Conservation (phyloP, 2,113 vertebrate genomes). For the Ictalurus punctatus region DNA sequence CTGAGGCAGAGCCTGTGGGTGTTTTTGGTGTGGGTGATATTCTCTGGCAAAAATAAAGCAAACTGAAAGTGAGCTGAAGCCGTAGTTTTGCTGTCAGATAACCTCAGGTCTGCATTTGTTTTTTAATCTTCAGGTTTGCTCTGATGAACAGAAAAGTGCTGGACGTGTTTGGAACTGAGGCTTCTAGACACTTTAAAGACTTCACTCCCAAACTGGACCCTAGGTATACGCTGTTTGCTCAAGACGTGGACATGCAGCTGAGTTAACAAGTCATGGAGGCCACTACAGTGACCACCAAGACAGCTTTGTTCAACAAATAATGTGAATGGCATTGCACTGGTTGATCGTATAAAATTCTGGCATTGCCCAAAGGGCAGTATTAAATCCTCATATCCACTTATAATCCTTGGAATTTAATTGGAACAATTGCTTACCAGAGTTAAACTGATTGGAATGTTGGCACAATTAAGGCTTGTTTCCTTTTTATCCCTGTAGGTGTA, state of each 20-base stretch:
- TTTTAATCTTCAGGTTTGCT: conserved; percentile 79
- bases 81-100: conserved; percentile 49
- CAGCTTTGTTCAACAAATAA: background rate
- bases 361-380: conserved; percentile 28
- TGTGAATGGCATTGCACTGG: conserved; percentile 14
- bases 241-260: conserved; percentile 74
- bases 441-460: background rate
- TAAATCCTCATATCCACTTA: background rate
- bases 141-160: conserved; percentile 90
- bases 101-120: conserved; percentile 1
- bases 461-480: conserved; percentile 25
- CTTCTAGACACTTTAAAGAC: conserved; percentile 86
- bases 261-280: conserved; percentile 69
- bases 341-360: background rate
- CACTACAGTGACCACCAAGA: background rate
- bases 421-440: background rate
- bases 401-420: conserved; percentile 16
- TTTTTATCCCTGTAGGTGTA: background rate
- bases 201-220: conserved; percentile 88
- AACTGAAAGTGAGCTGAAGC: conserved; percentile 18
- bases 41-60: conserved; percentile 35
- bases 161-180: conserved; percentile 90
- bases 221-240: conserved; percentile 73
- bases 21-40: conserved; percentile 38
- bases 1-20: conserved; percentile 34